Evolutionary conservation across 2,797 vertebrate genomes (phyloP).

Genomic region (Ibycter americanus): DNA sequence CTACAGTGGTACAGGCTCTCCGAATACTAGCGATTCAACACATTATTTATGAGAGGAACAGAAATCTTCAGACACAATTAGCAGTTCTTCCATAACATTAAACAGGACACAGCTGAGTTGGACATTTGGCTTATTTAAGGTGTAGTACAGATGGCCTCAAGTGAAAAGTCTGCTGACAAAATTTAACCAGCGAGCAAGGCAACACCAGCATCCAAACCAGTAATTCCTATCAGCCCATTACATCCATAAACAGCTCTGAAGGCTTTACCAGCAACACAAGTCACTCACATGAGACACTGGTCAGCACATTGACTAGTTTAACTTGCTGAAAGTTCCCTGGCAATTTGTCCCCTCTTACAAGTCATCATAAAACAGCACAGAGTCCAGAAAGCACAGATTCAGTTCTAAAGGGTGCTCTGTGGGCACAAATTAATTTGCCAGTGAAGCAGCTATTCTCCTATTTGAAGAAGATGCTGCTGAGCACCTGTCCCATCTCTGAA

Average conservation of each 20-base stretch:
- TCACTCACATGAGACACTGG: not conserved
- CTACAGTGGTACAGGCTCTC: not conserved
- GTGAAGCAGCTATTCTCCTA: not conserved
- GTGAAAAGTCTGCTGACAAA: not conserved
- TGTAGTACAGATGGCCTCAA: not conserved
- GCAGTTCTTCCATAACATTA: not conserved
- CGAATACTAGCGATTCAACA: not conserved
- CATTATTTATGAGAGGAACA: not conserved
- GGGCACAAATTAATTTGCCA: not conserved
- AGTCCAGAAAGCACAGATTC: not conserved
- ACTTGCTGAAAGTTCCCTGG: not conserved
- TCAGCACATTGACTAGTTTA: not conserved
- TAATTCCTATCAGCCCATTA: not conserved
- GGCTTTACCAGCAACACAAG: not conserved
- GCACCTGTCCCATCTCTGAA: not conserved
- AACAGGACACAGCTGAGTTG: not conserved
- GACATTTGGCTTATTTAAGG: not conserved
- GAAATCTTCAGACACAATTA: not conserved
- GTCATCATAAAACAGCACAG: not conserved
- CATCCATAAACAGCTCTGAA: not conserved
- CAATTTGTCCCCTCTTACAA: not conserved
- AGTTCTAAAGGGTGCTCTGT: not conserved
- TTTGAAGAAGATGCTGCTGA: not conserved
- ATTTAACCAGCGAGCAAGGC: not conserved
- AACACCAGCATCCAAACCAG: not conserved